phyloP scores from a whole-genome alignment of 1,140 invertebrate species.

The Oppia nitens region DNA sequence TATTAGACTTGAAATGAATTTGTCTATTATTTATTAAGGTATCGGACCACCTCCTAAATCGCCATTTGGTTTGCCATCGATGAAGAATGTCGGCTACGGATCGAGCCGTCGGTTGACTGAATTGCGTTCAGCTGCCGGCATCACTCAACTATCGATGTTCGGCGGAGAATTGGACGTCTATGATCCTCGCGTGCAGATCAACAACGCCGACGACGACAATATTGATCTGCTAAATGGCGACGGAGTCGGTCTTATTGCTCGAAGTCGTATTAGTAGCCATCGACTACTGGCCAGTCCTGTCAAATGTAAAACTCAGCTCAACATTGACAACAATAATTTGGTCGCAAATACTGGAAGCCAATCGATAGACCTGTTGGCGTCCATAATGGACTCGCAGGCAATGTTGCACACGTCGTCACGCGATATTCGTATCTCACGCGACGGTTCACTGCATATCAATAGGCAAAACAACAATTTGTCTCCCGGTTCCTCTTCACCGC shows the following conservation, averaged over 20 bases:
- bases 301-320: neutral
- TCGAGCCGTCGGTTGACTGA: neutral
- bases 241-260: neutral
- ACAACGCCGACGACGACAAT: neutral
- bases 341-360: neutral
- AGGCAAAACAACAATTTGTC: too few relatives aligned
- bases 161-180: conserved; percentile 25
- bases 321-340: neutral
- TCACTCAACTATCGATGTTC: conserved; percentile 36
- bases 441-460: conserved; percentile 45
- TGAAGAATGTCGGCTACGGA: neutral
- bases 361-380: conserved; percentile 43
- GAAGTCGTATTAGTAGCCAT: neutral
- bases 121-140: conserved; percentile 19
- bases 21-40: too few relatives aligned
- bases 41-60: neutral
- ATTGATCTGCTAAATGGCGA: neutral
- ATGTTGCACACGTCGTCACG: conserved; percentile 47
- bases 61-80: conserved; percentile 1
- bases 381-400: conserved; percentile 53
- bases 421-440: conserved; percentile 39
- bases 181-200: conserved; percentile 28
- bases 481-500: neutral
- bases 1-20: too few relatives aligned
- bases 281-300: neutral